phyloP scores from a whole-genome alignment of 1,140 invertebrate species.

The Agraylea sexmaculata region DNA sequence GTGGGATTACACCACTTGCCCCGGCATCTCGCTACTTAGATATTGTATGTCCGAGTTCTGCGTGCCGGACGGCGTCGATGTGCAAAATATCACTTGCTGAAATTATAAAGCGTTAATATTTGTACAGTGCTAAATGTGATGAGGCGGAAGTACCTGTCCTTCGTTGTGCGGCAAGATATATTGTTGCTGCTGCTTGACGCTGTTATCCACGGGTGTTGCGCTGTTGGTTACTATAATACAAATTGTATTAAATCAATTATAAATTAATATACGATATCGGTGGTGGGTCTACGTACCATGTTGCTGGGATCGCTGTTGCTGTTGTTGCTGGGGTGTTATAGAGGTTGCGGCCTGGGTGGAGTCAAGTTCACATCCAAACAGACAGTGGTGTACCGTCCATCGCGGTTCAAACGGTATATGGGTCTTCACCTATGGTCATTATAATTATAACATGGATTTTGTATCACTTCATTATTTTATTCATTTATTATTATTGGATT shows the following conservation, averaged over 20 bases:
- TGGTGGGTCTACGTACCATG: not conserved
- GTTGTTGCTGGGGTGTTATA: slow-evolving; percentile 12
- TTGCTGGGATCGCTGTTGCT: not conserved
- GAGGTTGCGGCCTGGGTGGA: slow-evolving; percentile 15
- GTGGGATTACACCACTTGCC: no score
- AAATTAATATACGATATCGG: not conserved
- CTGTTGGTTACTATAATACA: not conserved
- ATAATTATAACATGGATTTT: no score
- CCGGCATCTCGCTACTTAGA: no score
- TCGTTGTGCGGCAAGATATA: not conserved
- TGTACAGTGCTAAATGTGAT: not conserved
- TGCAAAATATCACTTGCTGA: slow-evolving; percentile 16
- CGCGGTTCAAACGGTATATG: slow-evolving; percentile 38
- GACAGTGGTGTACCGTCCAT: slow-evolving; percentile 38
- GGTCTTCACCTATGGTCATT: slow-evolving; percentile 38
- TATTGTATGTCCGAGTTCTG: no score
- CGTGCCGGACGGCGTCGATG: no score
- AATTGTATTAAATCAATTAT: not conserved
- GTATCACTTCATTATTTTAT: no score
- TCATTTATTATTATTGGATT: no score
- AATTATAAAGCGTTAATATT: not conserved
- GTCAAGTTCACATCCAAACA: slow-evolving; percentile 33
- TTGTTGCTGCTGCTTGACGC: not conserved
- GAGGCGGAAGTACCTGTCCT: slow-evolving; percentile 1
- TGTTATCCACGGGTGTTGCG: not conserved